phyloP scores from a whole-genome alignment of 1,140 invertebrate genomes.

The Glossosoma conforme region DNA sequence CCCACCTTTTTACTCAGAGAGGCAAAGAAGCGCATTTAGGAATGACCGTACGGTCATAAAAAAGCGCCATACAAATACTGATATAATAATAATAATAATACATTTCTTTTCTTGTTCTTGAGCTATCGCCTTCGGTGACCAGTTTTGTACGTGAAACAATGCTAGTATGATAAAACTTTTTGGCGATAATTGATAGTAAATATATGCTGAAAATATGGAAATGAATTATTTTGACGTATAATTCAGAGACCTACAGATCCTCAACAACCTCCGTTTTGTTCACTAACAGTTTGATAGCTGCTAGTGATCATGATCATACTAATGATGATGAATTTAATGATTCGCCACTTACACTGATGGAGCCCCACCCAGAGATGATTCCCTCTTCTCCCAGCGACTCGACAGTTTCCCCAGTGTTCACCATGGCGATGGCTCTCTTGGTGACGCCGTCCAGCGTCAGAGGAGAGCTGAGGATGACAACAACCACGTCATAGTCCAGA shows the following conservation, averaged over 20 bases:
- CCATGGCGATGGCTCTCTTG: constrained; percentile 7
- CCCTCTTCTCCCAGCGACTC: background rate
- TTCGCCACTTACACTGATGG: constrained; percentile 11
- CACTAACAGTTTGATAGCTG: background rate
- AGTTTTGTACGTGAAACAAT: too few relatives aligned
- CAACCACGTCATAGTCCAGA: constrained; percentile 16
- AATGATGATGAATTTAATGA: background rate
- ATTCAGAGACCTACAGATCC: background rate
- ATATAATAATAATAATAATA: too few relatives aligned
- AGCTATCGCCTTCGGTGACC: too few relatives aligned
- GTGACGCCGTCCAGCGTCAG: constrained; percentile 10
- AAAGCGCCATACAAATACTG: too few relatives aligned
- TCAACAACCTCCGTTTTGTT: background rate
- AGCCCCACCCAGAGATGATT: constrained; percentile 43
- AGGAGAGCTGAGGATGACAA: constrained; percentile 8
- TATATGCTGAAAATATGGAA: background rate
- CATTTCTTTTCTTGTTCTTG: too few relatives aligned
- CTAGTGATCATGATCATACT: background rate
- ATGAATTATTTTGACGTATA: background rate
- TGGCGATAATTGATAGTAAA: too few relatives aligned
- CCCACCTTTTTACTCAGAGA: too few relatives aligned
- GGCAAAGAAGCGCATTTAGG: too few relatives aligned
- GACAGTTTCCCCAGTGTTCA: constrained; percentile 25
- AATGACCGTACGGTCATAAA: too few relatives aligned
- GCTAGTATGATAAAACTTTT: too few relatives aligned